phyloP scores from a whole-genome alignment of 2,113 vertebrate species.

The Microcebus tavaratra region DNA sequence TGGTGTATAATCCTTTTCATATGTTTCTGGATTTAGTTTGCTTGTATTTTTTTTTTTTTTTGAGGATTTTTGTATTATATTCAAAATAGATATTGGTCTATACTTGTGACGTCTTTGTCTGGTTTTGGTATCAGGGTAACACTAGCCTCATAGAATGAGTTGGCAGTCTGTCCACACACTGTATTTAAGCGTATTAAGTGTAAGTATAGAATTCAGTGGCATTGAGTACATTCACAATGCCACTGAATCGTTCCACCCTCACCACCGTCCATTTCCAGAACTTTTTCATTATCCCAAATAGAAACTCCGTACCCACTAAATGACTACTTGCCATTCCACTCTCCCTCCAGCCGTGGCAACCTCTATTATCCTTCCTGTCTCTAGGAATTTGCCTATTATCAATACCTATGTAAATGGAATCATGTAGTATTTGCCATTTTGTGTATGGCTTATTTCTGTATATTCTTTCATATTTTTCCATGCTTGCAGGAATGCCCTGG shows the following conservation, averaged over 20 bases:
- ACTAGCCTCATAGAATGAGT: not conserved
- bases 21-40: no score
- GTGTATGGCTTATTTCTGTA: not conserved
- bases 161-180: not conserved
- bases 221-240: not conserved
- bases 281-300: not conserved
- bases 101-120: no score
- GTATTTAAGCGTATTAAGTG: not conserved
- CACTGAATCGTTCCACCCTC: not conserved
- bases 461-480: not conserved
- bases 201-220: not conserved
- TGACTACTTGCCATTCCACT: no score
- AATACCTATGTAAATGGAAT: not conserved
- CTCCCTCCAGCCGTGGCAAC: not conserved
- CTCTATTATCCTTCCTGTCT: not conserved
- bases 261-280: not conserved
- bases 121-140: not conserved
- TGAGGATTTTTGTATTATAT: no score
- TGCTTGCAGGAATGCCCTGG: no score
- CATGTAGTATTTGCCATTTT: not conserved
- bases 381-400: not conserved
- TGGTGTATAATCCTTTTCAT: no score
- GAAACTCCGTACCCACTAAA: not conserved
- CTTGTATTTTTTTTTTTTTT: no score
- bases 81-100: not conserved